Conservation (phyloP, 2,797 vertebrate species). For the Malurus splendens region DNA sequence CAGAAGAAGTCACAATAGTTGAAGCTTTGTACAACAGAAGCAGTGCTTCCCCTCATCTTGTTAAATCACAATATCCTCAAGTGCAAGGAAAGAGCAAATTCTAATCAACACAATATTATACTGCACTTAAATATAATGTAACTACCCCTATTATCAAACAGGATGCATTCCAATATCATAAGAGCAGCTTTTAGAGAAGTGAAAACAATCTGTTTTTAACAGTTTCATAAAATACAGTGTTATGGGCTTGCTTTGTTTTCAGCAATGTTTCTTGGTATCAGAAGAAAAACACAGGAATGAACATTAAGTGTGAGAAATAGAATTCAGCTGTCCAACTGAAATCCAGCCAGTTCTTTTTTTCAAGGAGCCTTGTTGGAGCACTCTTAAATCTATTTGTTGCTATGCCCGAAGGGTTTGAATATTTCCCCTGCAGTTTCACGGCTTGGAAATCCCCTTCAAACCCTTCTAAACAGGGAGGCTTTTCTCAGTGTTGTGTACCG, state of each 20-base stretch:
- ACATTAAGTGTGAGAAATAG: neutral
- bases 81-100: neutral
- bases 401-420: conserved; percentile 20
- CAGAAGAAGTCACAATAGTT: neutral
- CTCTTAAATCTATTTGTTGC: neutral
- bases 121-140: neutral
- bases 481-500: neutral
- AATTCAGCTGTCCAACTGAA: conserved; percentile 21
- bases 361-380: neutral
- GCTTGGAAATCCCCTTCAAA: conserved; percentile 62
- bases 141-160: neutral
- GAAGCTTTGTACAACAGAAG: neutral
- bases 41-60: neutral
- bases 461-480: neutral
- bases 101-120: neutral
- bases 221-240: neutral
- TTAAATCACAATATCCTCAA: neutral
- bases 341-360: neutral
- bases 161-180: neutral
- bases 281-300: neutral
- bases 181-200: neutral
- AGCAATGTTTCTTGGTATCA: neutral
- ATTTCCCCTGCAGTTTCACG: conserved; percentile 17
- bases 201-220: conserved; percentile 15
- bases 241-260: neutral